These are phyloP conservation scores for Diaphora mendica DNA, from an alignment of 2,888 invertebrate species.

Conservation along the genomic window DNA sequence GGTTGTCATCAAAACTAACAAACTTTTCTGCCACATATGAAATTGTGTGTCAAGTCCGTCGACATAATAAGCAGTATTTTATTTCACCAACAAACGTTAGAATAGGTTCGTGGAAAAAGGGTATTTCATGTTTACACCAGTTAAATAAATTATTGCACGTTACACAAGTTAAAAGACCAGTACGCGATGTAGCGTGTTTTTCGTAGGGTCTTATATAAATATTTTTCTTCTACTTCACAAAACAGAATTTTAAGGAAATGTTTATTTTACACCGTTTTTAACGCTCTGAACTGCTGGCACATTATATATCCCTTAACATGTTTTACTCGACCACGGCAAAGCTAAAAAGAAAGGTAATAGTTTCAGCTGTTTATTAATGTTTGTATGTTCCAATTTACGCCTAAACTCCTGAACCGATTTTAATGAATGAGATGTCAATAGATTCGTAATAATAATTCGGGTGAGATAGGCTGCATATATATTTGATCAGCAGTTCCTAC, in stretches of 20 bases:
- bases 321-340: neutral
- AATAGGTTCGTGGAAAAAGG: neutral
- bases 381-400: too few relatives aligned
- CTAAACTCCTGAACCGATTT: too few relatives aligned
- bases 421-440: too few relatives aligned
- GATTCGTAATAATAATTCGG: too few relatives aligned
- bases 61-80: neutral
- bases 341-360: too few relatives aligned
- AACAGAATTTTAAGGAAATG: neutral
- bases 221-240: neutral
- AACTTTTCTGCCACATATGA: neutral
- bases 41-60: slow-evolving; percentile 1
- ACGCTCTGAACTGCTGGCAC: neutral
- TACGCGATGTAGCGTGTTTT: neutral
- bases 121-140: neutral
- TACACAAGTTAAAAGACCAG: neutral
- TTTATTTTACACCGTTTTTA: neutral
- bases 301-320: neutral
- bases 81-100: neutral
- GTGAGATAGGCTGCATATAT: too few relatives aligned
- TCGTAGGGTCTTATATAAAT: neutral
- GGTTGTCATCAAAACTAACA: slow-evolving; percentile 5
- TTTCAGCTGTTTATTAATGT: too few relatives aligned
- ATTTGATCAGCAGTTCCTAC: too few relatives aligned
- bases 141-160: neutral